Percentiles rank a stretch among this genome's conserved stretches.
These are phyloP conservation scores for Harpegnathos saltator DNA, from an alignment of 1,140 invertebrate genomes.

Conservation along the genomic window DNA sequence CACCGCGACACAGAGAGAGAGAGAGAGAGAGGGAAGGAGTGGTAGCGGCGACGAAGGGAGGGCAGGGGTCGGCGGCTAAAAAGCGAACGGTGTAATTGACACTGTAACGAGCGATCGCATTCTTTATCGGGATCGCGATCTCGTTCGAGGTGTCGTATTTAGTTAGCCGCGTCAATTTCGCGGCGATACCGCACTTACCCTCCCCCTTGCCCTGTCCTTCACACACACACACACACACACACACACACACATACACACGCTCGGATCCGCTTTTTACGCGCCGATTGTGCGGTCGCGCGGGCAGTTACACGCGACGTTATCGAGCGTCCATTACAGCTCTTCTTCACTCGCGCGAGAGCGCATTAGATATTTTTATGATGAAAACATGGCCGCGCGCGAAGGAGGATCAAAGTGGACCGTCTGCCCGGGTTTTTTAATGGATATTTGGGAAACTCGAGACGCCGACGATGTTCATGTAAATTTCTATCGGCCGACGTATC, in stretches of 20 bases:
- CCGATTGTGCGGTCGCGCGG: neutral
- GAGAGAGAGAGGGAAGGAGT: too few species aligned
- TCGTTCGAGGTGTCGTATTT: constrained; percentile 62
- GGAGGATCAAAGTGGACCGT: neutral
- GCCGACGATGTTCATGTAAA: constrained; percentile 1
- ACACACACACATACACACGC: too few species aligned
- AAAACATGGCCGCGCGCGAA: neutral
- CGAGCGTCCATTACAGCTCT: constrained; percentile 11
- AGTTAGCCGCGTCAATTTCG: constrained; percentile 46
- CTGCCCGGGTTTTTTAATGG: constrained; percentile 5
- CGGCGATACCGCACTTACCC: neutral
- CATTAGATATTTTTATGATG: constrained; percentile 41
- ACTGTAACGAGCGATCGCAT: constrained; percentile 46
- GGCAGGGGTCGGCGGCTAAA: constrained; percentile 5
- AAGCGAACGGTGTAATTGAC: constrained; percentile 65
- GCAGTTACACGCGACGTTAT: constrained; percentile 28
- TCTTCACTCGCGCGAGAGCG: constrained; percentile 5
- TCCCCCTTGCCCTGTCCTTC: too few species aligned
- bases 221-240: too few species aligned
- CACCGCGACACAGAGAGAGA: neutral
- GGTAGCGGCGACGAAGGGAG: too few species aligned
- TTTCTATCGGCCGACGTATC: neutral
- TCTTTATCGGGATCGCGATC: constrained; percentile 63
- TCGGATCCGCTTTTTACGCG: constrained; percentile 63
- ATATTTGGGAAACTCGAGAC: constrained; percentile 17